Evolutionary conservation across 1,140 invertebrate species (phyloP).

Genomic region (Trissolcus basalis): DNA sequence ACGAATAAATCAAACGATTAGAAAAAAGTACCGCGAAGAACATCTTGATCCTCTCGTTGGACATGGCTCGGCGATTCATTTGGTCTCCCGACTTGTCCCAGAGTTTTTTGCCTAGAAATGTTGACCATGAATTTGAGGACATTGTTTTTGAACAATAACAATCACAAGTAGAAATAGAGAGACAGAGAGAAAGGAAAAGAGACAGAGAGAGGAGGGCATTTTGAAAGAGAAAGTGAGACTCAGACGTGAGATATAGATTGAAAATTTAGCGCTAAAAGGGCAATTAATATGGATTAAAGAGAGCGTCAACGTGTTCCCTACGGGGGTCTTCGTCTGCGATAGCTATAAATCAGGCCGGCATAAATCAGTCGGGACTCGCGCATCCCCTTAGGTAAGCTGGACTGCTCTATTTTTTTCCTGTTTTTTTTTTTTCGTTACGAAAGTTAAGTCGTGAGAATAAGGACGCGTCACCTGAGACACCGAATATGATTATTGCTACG

Average conservation of each 20-base stretch:
- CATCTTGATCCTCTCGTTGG: conserved; percentile 95
- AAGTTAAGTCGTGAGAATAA: conserved; percentile 43
- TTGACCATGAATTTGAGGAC: conserved; percentile 42
- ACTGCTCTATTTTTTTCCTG: conserved; percentile 35
- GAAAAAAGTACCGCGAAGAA: conserved; percentile 86
- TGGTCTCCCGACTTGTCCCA: conserved; percentile 79
- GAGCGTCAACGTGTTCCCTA: conserved; percentile 23
- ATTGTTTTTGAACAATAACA: background rate
- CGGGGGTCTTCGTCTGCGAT: conserved; percentile 35
- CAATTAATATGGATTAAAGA: conserved; percentile 48
- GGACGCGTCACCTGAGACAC: conserved; percentile 40
- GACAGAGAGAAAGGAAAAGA: background rate
- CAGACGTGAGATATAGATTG: conserved; percentile 1
- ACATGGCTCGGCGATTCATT: conserved; percentile 87
- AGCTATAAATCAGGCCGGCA: conserved; percentile 36
- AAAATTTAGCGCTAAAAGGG: conserved; percentile 16
- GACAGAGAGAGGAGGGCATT: background rate
- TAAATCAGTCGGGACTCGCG: conserved; percentile 31
- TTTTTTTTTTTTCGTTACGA: conserved; percentile 10
- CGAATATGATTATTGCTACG: conserved; percentile 33
- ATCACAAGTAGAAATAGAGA: background rate
- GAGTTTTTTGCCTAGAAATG: conserved; percentile 73
- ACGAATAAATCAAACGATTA: too few species aligned
- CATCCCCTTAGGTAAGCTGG: conserved; percentile 19
- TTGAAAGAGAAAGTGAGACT: conserved; percentile 1